Evolutionary conservation across 2,797 vertebrate genomes (phyloP), one percentile per base, ranked within the genome.

Genomic region (Heteromormyrus szaboi): DNA sequence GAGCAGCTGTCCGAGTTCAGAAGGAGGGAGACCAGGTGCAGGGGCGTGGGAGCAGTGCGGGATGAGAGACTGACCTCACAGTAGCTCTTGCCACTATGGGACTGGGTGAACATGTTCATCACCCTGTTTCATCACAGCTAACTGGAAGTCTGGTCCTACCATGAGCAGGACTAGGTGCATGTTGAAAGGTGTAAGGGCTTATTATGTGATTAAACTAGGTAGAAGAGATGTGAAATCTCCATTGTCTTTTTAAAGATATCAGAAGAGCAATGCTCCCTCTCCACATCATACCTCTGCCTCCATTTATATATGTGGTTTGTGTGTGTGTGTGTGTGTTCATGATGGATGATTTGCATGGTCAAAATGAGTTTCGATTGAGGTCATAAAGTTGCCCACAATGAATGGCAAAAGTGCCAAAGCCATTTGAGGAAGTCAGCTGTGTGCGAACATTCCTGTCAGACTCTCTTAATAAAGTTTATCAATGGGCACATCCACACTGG

Each of bases 381-480:
- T 85, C 83, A 85, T 53, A 4, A 85, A 14, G 12, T 54, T 37
- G 2, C 12, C 22, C 25, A 37, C 83, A 85, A 51, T 86, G 54
- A 14, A 86, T 56, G 33, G 3, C 51, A 86, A 19, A 8, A 44
- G 17, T n/a, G 53, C 22, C 29, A 19, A 54, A 54, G 53, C 2
- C 92, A 91, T 92, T 92, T 95, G 92, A 93, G 90, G 91, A 91
- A 90, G 87, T 94, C 90, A 93, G 92, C 90, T 90, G 92, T 91
- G 92, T 41, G 65, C 89, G 51, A 89, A 91, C 91, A 92, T 89
- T 93, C 85, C 90, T 91, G 91, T 93, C 91, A 91, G 65, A 90
- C 91, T 92, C 93, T 94, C 89, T 91, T 91, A 92, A 92, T 93
- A 90, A 88, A 93, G 93, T 94, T 93, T 92, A 93, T 92, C 92